Percentiles rank a stretch among this genome's conserved stretches.
phyloP scores from a whole-genome alignment of 2,888 invertebrate species.

The Oxycera nigricornis region DNA sequence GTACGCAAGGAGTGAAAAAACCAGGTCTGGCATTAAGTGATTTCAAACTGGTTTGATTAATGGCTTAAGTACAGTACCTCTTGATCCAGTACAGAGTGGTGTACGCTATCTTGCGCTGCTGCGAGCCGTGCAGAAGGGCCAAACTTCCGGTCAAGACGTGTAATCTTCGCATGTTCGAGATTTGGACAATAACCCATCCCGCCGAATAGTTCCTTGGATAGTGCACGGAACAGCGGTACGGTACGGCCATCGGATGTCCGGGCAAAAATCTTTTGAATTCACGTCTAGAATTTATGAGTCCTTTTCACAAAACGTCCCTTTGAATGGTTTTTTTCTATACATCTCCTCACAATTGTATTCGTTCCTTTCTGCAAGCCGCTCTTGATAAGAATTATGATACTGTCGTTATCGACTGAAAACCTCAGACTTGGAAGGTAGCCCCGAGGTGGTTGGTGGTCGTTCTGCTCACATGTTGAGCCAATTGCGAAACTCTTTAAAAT shows the following conservation, averaged over 20 bases:
- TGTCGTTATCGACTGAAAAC: constrained; percentile 12
- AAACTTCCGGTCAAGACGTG: constrained; percentile 36
- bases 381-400: constrained; percentile 35
- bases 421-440: not conserved
- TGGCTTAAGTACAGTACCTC: constrained; percentile 32
- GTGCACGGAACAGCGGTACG: not conserved
- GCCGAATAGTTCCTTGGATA: not conserved
- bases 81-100: not conserved
- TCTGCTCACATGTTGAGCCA: not conserved
- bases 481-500: constrained; percentile 24
- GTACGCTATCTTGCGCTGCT: constrained; percentile 12
- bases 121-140: constrained; percentile 14
- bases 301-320: constrained; percentile 9
- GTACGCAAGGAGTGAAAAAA: not conserved
- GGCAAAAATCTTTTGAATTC: constrained; percentile 30
- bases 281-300: constrained; percentile 33
- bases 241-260: constrained; percentile 34
- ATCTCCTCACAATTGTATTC: constrained; percentile 4
- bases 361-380: constrained; percentile 5
- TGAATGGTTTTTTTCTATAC: not conserved
- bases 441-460: constrained; percentile 7
- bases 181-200: constrained; percentile 34
- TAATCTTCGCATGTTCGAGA: constrained; percentile 11
- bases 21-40: constrained; percentile 28
- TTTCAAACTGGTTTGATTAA: constrained; percentile 39